Evolutionary conservation across 2,797 vertebrate species (phyloP).

Genomic region (Chanos chanos): DNA sequence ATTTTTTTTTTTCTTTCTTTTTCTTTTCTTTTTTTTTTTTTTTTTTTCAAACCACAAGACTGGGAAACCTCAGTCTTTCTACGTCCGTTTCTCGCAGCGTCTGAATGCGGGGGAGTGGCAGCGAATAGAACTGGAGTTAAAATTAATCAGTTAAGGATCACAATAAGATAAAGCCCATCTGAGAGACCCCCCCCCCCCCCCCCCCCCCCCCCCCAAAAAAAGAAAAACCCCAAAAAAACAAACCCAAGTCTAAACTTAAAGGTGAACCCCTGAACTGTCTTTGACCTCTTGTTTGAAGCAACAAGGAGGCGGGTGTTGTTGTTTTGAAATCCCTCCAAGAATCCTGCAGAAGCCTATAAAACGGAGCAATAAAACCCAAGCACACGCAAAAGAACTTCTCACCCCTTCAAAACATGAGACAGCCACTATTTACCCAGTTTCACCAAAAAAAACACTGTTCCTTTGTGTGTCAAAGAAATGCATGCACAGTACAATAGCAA

Average conservation of each 20-base stretch:
- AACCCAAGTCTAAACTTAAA: conserved; percentile 81
- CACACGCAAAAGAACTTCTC: conserved; percentile 41
- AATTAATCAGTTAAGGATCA: not conserved
- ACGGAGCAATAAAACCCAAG: conserved; percentile 69
- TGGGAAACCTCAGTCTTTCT: not conserved
- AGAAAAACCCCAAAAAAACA: conserved; percentile 61
- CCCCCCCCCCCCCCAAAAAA: not conserved
- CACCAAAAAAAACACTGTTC: not conserved
- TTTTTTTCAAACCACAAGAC: conserved; percentile 3
- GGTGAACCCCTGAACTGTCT: conserved; percentile 82
- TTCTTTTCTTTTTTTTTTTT: conserved; percentile 2
- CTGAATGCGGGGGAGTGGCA: not conserved
- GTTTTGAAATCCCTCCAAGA: conserved; percentile 79
- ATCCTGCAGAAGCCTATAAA: conserved; percentile 76
- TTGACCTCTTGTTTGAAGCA: conserved; percentile 69
- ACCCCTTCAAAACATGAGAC: conserved; percentile 26
- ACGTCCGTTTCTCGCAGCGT: not conserved
- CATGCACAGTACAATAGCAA: no score
- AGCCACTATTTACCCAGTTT: conserved; percentile 6
- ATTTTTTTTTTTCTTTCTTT: not conserved
- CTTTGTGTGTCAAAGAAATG: no score
- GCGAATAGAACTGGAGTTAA: not conserved
- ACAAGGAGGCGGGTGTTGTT: conserved; percentile 67
- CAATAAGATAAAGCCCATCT: no score
- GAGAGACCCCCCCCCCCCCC: not conserved